phyloP scores from a whole-genome alignment of 2,797 vertebrate species.

The Selene dorsalis region DNA sequence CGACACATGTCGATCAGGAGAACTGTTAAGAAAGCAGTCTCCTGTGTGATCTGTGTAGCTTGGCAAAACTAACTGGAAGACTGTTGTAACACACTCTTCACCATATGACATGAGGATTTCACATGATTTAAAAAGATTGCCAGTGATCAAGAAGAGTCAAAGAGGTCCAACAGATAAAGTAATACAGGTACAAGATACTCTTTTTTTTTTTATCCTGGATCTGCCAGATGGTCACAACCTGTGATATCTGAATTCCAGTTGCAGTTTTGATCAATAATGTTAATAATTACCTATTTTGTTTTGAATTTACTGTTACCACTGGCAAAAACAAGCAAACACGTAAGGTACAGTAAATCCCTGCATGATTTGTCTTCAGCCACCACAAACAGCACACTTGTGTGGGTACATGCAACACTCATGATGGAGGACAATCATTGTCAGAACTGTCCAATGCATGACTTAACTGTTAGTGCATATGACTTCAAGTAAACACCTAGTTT shows the following conservation, averaged over 20 bases:
- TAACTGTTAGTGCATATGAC: not conserved
- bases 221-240: not conserved
- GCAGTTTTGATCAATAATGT: not conserved
- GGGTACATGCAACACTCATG: not conserved
- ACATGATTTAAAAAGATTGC: not conserved
- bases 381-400: not conserved
- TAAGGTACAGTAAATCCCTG: not conserved
- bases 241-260: not conserved
- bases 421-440: not conserved
- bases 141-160: not conserved
- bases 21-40: not conserved
- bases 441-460: not conserved
- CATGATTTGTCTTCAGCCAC: not conserved
- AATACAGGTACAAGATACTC: not conserved
- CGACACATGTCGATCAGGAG: not conserved
- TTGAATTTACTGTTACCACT: not conserved
- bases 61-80: not conserved
- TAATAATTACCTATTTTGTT: not conserved
- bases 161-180: not conserved
- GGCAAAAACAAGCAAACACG: not conserved
- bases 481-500: not conserved
- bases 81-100: not conserved
- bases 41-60: not conserved
- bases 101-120: not conserved
- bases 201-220: not conserved